Evolutionary conservation across 2,888 invertebrate genomes (phyloP), one percentile per base, ranked within the genome.

Genomic region (Pterobdella sp.): DNA sequence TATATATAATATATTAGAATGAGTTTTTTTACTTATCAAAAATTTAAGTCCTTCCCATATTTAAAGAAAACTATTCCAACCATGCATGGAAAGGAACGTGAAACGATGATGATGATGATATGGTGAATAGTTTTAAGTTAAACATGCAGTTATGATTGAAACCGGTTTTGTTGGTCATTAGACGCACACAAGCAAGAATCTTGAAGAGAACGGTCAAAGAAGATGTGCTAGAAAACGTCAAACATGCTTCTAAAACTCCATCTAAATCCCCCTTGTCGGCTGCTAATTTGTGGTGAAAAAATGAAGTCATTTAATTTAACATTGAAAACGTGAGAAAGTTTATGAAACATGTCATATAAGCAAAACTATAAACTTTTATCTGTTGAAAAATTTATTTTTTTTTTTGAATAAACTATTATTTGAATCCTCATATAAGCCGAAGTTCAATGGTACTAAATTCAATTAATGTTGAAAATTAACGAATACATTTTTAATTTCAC

Each of bases 171-270:
- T 42, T 26, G 26, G 56, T 7, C 37, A 71, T 32, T 63, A 71
- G 56, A 35, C 71, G 56, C 34, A 71, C 26, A 1, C 56, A 22
- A 3, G 52, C 71, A 36, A 71, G 63, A n/a, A 60, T 35, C 35
- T 71, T 71, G 35, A 71, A 71, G 35, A 71, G 56, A 34, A 71
- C 71, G 22, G 71, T 71, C 35, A 71, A 32, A n/a, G 71, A 71
- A 31, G 49, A 31, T 32, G 71, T 60, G 18, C 18, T 32, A 0
- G 32, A 56, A 35, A 49, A 71, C 35, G 34, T 36, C 18, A 71
- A 31, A n/a, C 71, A 71, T 22, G 35, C 37, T 18, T 71, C 71
- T 37, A 69, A 18, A n/a, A 49, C 49, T 52, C 69, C 69, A 4
- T 18, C 10, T 26, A 56, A n/a, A 26, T n/a, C 60, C 26, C n/a